Percentiles rank a stretch among this genome's conserved stretches.
Evolutionary conservation across 2,797 vertebrate genomes (phyloP).

Genomic region (Leptoclinus maculatus): DNA sequence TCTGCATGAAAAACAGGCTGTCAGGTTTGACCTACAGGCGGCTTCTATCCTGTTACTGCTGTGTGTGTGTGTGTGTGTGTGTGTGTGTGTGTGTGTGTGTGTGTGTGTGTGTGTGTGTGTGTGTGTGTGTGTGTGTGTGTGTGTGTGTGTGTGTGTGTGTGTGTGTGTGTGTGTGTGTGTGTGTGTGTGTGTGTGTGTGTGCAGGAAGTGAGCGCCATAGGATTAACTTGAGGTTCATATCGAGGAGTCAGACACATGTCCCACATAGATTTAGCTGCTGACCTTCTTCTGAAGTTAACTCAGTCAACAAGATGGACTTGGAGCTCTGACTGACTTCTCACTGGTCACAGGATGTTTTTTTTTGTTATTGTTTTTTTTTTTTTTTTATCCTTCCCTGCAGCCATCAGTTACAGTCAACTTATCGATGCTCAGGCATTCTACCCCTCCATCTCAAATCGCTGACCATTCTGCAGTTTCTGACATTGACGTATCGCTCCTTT

Average conservation of each 20-base stretch:
- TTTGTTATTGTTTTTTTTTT: slow-evolving; percentile 2
- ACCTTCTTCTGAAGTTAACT: not conserved
- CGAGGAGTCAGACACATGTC: slow-evolving; percentile 42
- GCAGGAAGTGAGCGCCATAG: not conserved
- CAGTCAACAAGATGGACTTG: not conserved
- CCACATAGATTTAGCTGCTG: slow-evolving; percentile 17
- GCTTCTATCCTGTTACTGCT: not conserved
- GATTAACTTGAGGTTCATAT: slow-evolving; percentile 43
- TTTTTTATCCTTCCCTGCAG: not conserved
- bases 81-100: slow-evolving; percentile 6
- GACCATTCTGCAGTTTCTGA: slow-evolving; percentile 43
- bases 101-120: slow-evolving; percentile 1
- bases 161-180: slow-evolving; percentile 1
- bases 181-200: not conserved
- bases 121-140: slow-evolving; percentile 3
- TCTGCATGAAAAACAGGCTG: slow-evolving; percentile 55
- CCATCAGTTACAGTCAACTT: slow-evolving; percentile 26
- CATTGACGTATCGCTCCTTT: slow-evolving; percentile 66
- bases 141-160: not conserved
- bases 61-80: not conserved
- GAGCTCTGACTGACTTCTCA: not conserved
- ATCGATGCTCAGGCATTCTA: not conserved
- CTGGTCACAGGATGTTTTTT: not conserved
- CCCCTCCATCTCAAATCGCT: slow-evolving; percentile 41
- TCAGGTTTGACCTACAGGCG: slow-evolving; percentile 48